Evolutionary conservation across 2,113 vertebrate species (phyloP).

Genomic region (Heterochromis multidens): DNA sequence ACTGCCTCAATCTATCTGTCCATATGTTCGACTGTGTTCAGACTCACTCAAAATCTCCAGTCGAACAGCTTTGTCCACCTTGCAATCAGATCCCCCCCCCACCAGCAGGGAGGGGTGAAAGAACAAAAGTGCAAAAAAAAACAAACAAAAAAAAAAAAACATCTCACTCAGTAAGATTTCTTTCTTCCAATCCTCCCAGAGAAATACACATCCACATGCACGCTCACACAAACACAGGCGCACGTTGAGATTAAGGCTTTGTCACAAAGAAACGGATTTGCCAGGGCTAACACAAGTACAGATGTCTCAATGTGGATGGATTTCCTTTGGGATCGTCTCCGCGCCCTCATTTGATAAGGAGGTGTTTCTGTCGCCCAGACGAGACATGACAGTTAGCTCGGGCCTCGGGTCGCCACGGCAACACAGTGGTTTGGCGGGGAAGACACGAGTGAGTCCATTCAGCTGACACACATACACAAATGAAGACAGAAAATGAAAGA

Average conservation of each 20-base stretch:
- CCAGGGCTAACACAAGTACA: conserved; percentile 64
- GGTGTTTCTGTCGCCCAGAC: conserved; percentile 39
- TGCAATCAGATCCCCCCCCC: conserved; percentile 49
- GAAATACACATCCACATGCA: conserved; percentile 16
- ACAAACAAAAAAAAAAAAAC: not conserved
- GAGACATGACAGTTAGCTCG: conserved; percentile 16
- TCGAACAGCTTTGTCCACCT: conserved; percentile 66
- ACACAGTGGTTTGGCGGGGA: conserved; percentile 16
- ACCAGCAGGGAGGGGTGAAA: conserved; percentile 11
- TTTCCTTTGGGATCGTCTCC: conserved; percentile 67
- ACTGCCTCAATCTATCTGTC: conserved; percentile 58
- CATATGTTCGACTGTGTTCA: conserved; percentile 65
- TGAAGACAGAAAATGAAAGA: not conserved
- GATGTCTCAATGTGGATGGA: conserved; percentile 65
- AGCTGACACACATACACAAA: not conserved
- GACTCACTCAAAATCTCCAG: conserved; percentile 58
- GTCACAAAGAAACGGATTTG: conserved; percentile 71
- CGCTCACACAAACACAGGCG: conserved; percentile 11
- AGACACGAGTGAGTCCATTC: conserved; percentile 6
- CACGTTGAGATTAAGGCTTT: conserved; percentile 70
- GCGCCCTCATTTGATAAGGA: conserved; percentile 54
- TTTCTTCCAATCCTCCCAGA: conserved; percentile 52
- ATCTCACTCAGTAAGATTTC: conserved; percentile 54
- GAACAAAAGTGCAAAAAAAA: conserved; percentile 26
- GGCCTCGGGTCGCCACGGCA: conserved; percentile 38